Conservation (phyloP, 2,797 vertebrate species). For the Cetoscarus ocellatus region DNA sequence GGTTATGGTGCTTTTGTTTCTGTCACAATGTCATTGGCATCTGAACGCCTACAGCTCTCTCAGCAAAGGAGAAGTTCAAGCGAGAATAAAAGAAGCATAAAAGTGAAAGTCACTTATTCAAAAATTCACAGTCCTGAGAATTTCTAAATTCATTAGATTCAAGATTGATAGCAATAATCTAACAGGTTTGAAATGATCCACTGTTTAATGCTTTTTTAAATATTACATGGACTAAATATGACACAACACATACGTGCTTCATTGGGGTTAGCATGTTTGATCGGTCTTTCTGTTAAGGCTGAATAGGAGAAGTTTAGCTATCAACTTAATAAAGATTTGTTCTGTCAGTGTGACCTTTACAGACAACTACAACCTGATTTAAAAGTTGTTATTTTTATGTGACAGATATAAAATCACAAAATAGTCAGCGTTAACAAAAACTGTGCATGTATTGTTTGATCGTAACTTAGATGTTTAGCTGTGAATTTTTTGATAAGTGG, state of each 20-base stretch:
- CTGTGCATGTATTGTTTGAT: background rate
- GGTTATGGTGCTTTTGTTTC: constrained; percentile 27
- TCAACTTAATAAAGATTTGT: background rate
- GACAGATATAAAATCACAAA: background rate
- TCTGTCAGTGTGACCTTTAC: background rate
- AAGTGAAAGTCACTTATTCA: constrained; percentile 1
- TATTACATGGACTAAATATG: too few species aligned
- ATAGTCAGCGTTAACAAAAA: background rate
- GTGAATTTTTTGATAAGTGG: constrained; percentile 10
- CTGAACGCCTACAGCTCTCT: constrained; percentile 14
- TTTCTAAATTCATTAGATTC: background rate
- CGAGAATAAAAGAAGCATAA: background rate
- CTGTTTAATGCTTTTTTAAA: too few species aligned
- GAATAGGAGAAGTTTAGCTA: background rate
- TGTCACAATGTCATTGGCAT: constrained; percentile 16
- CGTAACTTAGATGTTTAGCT: background rate
- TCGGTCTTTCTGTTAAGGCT: background rate
- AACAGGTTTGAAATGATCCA: background rate
- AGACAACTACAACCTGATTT: background rate
- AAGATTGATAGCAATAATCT: background rate
- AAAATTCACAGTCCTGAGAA: background rate
- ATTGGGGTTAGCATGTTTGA: background rate
- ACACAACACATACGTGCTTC: too few species aligned
- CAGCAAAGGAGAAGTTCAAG: background rate
- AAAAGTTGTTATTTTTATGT: background rate